Conservation (phyloP, 2,888 invertebrate species). For the Tenthredo notha region DNA sequence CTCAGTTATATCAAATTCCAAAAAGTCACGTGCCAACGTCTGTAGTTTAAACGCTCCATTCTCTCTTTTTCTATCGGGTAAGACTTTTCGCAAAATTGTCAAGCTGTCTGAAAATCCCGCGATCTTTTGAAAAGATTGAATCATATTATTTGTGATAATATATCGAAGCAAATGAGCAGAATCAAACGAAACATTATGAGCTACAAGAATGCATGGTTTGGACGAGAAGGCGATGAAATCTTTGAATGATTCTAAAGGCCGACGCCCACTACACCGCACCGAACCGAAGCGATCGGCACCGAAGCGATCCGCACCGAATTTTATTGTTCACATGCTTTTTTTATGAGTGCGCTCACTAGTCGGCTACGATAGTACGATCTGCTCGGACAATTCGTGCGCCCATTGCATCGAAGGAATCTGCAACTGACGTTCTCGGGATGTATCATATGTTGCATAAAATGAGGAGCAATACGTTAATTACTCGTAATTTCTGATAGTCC, state of each 20-base stretch:
- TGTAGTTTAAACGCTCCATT: constrained; percentile 19
- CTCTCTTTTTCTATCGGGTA: constrained; percentile 16
- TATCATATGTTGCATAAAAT: too few species aligned
- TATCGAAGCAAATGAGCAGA: constrained; percentile 51
- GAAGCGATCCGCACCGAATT: too few species aligned
- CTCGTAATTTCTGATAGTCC: too few species aligned
- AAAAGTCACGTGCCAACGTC: constrained; percentile 45
- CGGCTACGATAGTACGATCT: too few species aligned
- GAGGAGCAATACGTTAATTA: too few species aligned
- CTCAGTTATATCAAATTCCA: constrained; percentile 3
- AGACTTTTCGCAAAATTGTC: constrained; percentile 46
- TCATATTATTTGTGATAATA: constrained; percentile 51
- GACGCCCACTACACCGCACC: too few species aligned
- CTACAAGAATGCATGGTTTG: constrained; percentile 56
- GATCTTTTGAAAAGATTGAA: constrained; percentile 54
- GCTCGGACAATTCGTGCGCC: too few species aligned
- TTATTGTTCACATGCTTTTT: too few species aligned
- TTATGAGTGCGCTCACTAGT: too few species aligned
- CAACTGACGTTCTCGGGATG: too few species aligned
- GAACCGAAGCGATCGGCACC: too few species aligned
- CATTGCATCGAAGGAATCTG: too few species aligned
- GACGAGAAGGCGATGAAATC: constrained; percentile 44
- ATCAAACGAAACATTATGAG: constrained; percentile 58
- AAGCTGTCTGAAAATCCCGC: constrained; percentile 56
- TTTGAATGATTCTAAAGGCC: constrained; percentile 35